Evolutionary conservation across 2,888 invertebrate species (phyloP), one percentile per base, ranked within the genome.

Genomic region (Cheiracanthium punctorium): DNA sequence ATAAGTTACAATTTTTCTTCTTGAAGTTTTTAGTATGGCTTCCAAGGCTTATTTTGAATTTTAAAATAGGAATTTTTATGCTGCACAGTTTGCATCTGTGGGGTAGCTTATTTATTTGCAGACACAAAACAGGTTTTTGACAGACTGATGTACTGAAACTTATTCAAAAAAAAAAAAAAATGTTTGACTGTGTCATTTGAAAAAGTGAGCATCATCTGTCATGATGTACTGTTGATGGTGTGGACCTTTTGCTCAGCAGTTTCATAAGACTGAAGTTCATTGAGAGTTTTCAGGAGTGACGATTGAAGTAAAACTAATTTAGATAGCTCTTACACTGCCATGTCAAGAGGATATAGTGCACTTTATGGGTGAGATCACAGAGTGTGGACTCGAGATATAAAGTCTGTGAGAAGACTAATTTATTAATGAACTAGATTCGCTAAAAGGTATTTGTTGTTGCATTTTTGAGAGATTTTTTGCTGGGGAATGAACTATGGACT

Each of bases 391-490:
- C 33, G 24, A 41, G 12, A 37, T n/a, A 7, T 12, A 30, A 20
- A 24, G 41, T 24, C 29, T 52, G 14, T 52, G 14, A 69, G 12
- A 32, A 30, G 76, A 43, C 67, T 77, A 48, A 77, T 77, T 69
- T 69, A 69, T 77, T 77, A 43, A 48, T 69, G 65, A 29, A 74
- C 20, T 24, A 32, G 64, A 37, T 65, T 32, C 10, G n/a, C n/a
- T 20, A 10, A 28, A 33, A 20, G 33, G 14, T 48, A 28, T 37
- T 24, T 43, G 29, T 58, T 70, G 52, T 75, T 81, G 81, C 74
- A 74, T 41, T 75, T 65, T 82, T 64, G 48, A 52, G 74, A 52
- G 69, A 70, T 29, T 48, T n/a, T 52, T 67, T n/a, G 32, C n/a
- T 32, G 32, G 67, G 30, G 32, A 67, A 30, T 10, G 0, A 0